Conservation (phyloP, 2,888 invertebrate species). For the Hylaea fasciaria region DNA sequence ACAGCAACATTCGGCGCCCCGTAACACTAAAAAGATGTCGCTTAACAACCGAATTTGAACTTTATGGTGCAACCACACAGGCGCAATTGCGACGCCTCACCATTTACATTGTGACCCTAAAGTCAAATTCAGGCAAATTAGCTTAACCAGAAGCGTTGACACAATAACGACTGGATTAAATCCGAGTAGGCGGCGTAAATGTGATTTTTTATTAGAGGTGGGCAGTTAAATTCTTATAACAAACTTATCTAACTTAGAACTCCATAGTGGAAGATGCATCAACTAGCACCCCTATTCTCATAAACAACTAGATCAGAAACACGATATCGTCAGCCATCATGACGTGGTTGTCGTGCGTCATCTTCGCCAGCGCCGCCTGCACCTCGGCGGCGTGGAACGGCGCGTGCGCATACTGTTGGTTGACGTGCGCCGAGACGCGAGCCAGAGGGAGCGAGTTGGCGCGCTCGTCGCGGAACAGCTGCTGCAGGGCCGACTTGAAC, state of each 20-base stretch:
- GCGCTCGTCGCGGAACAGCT: constrained; percentile 91
- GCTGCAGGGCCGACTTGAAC: constrained; percentile 90
- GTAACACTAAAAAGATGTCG: too few species aligned
- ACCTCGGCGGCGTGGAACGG: constrained; percentile 89
- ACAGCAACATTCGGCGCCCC: too few species aligned
- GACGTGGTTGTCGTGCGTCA: constrained; percentile 96
- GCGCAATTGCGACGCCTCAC: too few species aligned
- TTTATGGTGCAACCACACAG: too few species aligned
- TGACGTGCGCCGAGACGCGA: constrained; percentile 87
- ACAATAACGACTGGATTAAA: not conserved
- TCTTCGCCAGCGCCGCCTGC: constrained; percentile 89
- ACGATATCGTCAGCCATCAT: constrained; percentile 95
- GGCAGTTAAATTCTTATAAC: constrained; percentile 22
- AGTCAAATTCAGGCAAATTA: not conserved
- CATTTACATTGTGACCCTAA: too few species aligned
- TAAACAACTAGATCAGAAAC: constrained; percentile 93
- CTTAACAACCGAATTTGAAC: too few species aligned
- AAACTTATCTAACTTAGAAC: constrained; percentile 5
- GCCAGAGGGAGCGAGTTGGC: constrained; percentile 89
- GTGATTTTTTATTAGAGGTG: constrained; percentile 22
- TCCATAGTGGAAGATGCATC: too few species aligned
- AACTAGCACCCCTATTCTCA: too few species aligned
- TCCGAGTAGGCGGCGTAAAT: constrained; percentile 18
- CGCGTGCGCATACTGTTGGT: constrained; percentile 84
- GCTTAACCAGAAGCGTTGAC: not conserved